Base-by-base conservation (phyloP, 2,113 vertebrate species). In the Toxotes chatareus region DNA sequence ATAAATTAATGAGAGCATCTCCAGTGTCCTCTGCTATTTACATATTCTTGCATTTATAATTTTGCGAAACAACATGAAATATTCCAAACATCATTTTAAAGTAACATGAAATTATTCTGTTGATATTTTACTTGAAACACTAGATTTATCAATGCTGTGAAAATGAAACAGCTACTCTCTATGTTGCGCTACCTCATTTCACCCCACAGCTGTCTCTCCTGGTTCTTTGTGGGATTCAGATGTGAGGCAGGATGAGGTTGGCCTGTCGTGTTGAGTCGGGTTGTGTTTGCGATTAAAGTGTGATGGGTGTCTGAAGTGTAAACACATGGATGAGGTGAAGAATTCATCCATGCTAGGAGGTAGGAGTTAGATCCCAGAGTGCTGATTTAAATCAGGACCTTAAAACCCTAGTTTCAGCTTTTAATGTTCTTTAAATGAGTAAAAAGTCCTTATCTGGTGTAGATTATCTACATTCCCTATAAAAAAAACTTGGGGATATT, bases 321-420 rank as follows among this genome's bases (percentile, higher is more conserved):
- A 90, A 80, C 76, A 74, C 27, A 47, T 34, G 73, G 56, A 68
- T 42, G 21, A 68, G 23, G 49, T 44, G 38, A 70, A 36, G 70
- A 61, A 53, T 67, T 38, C 23, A 34, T 47, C 40, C 1, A 44
- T 56, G 3, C 9, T n/a, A 47, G 1, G 76, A 82, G 74, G 49
- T 76, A 40, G 53, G 53, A 23, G 14, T 77, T 46, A 4, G 7
- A 23, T 63, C 42, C n/a, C 55, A 46, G 40, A 9, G 11, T 60
- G 12, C 9, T 53, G 19, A 40, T 62, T 40, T 56, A 9, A 53
- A 7, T 7, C 9, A 40, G 21, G 17, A n/a, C 5, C 19, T 1
- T 40, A 57, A 47, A 63, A 23, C 0, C 13, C 3, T 12, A 3
- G 23, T 34, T 63, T 36, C 3, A 42, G 2, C 31, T 21, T 7